phyloP scores from a whole-genome alignment of 2,113 vertebrate species.

The Barbus barbus region DNA sequence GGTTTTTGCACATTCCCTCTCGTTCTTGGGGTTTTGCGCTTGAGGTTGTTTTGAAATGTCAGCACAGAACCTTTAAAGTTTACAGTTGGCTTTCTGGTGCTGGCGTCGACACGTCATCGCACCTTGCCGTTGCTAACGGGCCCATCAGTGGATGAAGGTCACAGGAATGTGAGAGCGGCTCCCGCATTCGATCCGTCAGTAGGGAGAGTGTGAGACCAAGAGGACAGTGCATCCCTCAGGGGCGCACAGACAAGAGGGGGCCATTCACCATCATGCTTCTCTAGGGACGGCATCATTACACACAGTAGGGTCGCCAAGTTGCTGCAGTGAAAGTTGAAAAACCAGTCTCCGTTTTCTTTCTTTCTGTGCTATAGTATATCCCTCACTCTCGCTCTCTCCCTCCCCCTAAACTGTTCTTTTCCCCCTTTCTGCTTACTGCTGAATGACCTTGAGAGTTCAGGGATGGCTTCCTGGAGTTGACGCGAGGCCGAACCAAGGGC shows the following conservation, averaged over 20 bases:
- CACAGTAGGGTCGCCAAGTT: slow-evolving; percentile 35
- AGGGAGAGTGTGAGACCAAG: slow-evolving; percentile 43
- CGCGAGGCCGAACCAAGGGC: slow-evolving; percentile 81
- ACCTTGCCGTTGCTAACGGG: slow-evolving; percentile 63
- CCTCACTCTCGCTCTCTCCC: slow-evolving; percentile 56
- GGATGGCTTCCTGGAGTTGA: slow-evolving; percentile 78
- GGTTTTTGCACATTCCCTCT: slow-evolving; percentile 1
- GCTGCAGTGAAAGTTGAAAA: slow-evolving; percentile 22
- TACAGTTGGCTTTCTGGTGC: slow-evolving; percentile 50
- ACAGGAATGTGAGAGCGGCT: slow-evolving; percentile 74
- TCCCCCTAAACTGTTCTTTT: slow-evolving; percentile 43
- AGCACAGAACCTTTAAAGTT: slow-evolving; percentile 47
- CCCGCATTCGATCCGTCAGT: slow-evolving; percentile 60
- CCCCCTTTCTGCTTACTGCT: slow-evolving; percentile 63
- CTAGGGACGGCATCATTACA: slow-evolving; percentile 39
- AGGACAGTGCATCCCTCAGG: slow-evolving; percentile 48
- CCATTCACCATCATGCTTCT: slow-evolving; percentile 42
- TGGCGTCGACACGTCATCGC: slow-evolving; percentile 63
- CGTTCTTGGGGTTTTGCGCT: not conserved
- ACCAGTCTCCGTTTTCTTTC: slow-evolving; percentile 10
- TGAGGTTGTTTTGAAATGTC: slow-evolving; percentile 14
- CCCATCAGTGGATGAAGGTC: slow-evolving; percentile 77
- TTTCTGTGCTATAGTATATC: slow-evolving; percentile 23
- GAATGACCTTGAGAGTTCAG: slow-evolving; percentile 93
- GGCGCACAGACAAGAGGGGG: slow-evolving; percentile 38